Evolutionary conservation across 2,888 invertebrate species (phyloP).

Genomic region (Eudiplozoon nipponicum): DNA sequence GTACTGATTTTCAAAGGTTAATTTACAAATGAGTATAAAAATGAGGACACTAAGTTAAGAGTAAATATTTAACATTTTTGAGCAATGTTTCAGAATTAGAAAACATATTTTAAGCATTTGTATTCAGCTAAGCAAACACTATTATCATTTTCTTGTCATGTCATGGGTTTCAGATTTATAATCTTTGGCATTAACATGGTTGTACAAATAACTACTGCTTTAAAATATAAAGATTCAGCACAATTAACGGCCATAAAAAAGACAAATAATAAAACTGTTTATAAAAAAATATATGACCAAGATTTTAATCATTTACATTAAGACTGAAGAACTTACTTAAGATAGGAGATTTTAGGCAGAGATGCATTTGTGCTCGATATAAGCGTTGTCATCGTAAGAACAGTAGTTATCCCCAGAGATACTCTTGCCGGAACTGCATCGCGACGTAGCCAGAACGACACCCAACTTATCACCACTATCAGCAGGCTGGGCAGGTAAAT

Average conservation of each 20-base stretch:
- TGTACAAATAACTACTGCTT: too few species aligned
- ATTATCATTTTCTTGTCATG: too few species aligned
- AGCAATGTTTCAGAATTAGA: too few species aligned
- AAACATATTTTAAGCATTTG: too few species aligned
- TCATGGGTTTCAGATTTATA: too few species aligned
- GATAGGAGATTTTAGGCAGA: slow-evolving; percentile 25
- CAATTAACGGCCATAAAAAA: too few species aligned
- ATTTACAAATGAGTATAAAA: not conserved
- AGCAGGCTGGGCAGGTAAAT: slow-evolving; percentile 29
- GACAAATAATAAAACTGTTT: too few species aligned
- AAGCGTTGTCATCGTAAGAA: slow-evolving; percentile 26
- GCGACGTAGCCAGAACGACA: slow-evolving; percentile 30
- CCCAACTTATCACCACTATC: slow-evolving; percentile 32
- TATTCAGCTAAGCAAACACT: too few species aligned
- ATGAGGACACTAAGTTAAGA: not conserved
- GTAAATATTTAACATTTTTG: not conserved
- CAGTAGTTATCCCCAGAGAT: slow-evolving; percentile 23
- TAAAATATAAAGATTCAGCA: too few species aligned
- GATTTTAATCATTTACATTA: too few species aligned
- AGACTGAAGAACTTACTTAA: slow-evolving; percentile 21
- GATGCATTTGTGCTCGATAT: slow-evolving; percentile 26
- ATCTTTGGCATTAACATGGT: too few species aligned
- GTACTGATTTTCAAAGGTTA: not conserved
- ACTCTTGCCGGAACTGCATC: slow-evolving; percentile 8
- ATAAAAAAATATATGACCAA: too few species aligned